Conservation (phyloP, 2,888 invertebrate genomes). For the Leucozona laternaria region DNA sequence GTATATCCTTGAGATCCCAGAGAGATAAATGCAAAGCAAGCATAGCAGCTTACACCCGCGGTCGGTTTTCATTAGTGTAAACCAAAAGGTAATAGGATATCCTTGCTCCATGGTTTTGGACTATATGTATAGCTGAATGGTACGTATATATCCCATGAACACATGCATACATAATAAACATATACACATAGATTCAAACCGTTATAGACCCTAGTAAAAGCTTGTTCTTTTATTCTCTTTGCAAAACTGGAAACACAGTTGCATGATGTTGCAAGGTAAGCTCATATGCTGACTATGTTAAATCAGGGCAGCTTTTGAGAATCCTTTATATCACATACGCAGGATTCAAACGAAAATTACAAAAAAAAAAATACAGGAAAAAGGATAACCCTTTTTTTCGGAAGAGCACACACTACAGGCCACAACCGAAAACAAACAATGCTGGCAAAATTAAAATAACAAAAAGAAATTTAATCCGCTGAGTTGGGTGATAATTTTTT, state of each 20-base stretch:
- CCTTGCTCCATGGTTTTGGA: constrained; percentile 20
- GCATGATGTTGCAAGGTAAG: constrained; percentile 35
- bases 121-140: not conserved
- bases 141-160: not conserved
- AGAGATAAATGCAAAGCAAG: constrained; percentile 45
- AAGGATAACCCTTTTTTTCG: constrained; percentile 17
- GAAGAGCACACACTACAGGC: not conserved
- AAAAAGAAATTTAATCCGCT: constrained; percentile 28
- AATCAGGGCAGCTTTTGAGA: constrained; percentile 59
- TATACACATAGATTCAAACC: not conserved
- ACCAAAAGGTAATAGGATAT: constrained; percentile 34
- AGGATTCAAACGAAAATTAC: constrained; percentile 10
- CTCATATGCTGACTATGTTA: not conserved
- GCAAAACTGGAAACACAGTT: not conserved
- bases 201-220: not conserved
- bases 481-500: constrained; percentile 2
- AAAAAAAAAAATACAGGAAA: not conserved
- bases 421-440: constrained; percentile 32
- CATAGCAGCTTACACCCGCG: constrained; percentile 16
- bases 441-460: constrained; percentile 41
- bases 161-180: not conserved
- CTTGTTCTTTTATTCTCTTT: constrained; percentile 36
- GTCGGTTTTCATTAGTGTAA: constrained; percentile 38
- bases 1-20: constrained; percentile 14
- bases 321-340: constrained; percentile 50